Base-by-base conservation (phyloP, 1,140 invertebrate species). In the Nephotettix cincticeps region DNA sequence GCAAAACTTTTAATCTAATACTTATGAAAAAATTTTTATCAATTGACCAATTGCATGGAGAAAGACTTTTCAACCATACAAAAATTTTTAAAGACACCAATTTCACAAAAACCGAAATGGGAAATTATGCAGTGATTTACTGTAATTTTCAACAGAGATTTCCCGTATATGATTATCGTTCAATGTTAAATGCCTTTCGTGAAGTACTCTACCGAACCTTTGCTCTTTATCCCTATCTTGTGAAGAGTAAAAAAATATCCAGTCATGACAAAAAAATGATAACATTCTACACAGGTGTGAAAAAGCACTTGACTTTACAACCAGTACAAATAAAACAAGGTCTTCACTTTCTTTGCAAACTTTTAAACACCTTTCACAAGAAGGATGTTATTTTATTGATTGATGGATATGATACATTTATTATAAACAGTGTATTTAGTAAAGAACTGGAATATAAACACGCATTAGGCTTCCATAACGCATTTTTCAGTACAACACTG, bases 61-160 rank as follows among this genome's bases (percentile, higher is more conserved):
- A 51, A 51, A 4, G 14, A 19, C 14, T 51, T 51, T 51, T 51
- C 47, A 17, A 51, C n/a, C 14, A 51, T n/a, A 51, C 47, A 19
- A 51, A 51, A 51, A 51, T 51, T n/a, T 51, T 21, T 19, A 2
- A 51, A 51, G 47, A 51, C 4, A n/a, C 14, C 4, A 51, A 51
- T n/a, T 51, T 51, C 19, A 51, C 47, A 9, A 51, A n/a, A 51
- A n/a, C 6, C 3, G n/a, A 51, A 51, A 17, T 51, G 47, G 47
- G 47, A 51, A 51, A 51, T 51, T 51, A 51, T n/a, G 47, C 47
- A 51, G 47, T 51, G 14, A 51, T 51, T 9, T 51, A 51, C n/a
- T 51, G 47, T n/a, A 19, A 17, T 51, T 51, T 51, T 17, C 14
- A 51, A 51, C 47, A 51, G 47, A 51, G 19, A 17, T 19, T 9